phyloP scores from a whole-genome alignment of 2,113 vertebrate species.

The Chinchilla lanigera region DNA sequence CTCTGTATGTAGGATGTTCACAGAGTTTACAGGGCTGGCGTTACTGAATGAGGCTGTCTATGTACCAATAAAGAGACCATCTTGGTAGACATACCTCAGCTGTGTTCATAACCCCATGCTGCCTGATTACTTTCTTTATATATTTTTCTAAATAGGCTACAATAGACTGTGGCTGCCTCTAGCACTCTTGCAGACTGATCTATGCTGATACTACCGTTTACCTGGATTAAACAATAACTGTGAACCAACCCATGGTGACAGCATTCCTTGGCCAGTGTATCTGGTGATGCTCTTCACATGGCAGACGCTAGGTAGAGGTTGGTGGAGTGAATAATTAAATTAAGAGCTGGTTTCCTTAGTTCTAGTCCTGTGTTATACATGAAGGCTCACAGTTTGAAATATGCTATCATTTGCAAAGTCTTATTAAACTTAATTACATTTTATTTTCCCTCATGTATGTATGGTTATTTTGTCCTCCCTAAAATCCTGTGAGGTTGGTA shows the following conservation, averaged over 20 bases:
- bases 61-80: neutral
- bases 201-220: neutral
- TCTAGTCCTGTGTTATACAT: neutral
- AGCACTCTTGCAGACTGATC: neutral
- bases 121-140: neutral
- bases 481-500: neutral
- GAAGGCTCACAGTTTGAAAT: neutral
- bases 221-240: neutral
- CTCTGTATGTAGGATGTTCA: neutral
- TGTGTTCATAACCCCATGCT: neutral
- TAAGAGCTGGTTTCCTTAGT: neutral
- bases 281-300: neutral
- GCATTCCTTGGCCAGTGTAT: neutral
- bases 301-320: neutral
- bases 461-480: neutral
- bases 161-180: neutral
- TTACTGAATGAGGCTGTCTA: neutral
- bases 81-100: neutral
- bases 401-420: neutral
- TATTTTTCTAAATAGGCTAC: neutral
- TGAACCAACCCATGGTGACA: neutral
- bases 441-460: neutral
- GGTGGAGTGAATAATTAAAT: neutral
- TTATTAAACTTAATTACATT: neutral
- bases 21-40: neutral